phyloP scores from a whole-genome alignment of 2,888 invertebrate genomes.

The Trissolcus japonicus region DNA sequence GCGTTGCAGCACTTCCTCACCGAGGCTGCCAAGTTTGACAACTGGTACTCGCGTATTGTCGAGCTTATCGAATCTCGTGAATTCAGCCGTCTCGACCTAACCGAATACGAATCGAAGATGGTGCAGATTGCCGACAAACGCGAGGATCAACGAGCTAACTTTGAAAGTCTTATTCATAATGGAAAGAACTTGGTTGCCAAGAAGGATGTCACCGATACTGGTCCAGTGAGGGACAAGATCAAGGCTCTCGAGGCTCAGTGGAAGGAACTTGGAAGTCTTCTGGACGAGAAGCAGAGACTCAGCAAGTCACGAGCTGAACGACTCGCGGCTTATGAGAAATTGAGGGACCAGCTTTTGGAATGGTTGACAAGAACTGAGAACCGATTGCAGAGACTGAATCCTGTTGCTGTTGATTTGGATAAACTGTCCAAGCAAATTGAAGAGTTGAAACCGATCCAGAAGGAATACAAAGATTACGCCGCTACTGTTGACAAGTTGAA shows the following conservation, averaged over 20 bases:
- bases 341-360: slow-evolving; percentile 87
- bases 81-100: slow-evolving; percentile 81
- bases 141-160: slow-evolving; percentile 77
- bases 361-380: slow-evolving; percentile 91
- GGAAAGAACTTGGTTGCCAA: slow-evolving; percentile 88
- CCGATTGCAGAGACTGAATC: slow-evolving; percentile 85
- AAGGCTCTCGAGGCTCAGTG: slow-evolving; percentile 92
- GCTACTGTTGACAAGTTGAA: slow-evolving; percentile 92
- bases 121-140: slow-evolving; percentile 80
- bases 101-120: slow-evolving; percentile 81
- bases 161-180: slow-evolving; percentile 87
- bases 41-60: slow-evolving; percentile 83
- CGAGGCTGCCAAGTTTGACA: slow-evolving; percentile 80
- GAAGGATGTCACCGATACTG: slow-evolving; percentile 93
- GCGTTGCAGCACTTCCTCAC: slow-evolving; percentile 74
- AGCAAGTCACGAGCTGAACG: slow-evolving; percentile 91
- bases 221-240: slow-evolving; percentile 88
- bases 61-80: slow-evolving; percentile 87
- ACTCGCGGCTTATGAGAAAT: slow-evolving; percentile 88
- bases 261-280: slow-evolving; percentile 88
- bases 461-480: slow-evolving; percentile 92
- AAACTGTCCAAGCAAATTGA: slow-evolving; percentile 89
- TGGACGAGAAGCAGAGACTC: slow-evolving; percentile 90
- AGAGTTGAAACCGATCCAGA: slow-evolving; percentile 88
- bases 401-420: slow-evolving; percentile 93